These are phyloP conservation scores for Ceramica pisi DNA, from an alignment of 2,888 invertebrate genomes.

Conservation along the genomic window DNA sequence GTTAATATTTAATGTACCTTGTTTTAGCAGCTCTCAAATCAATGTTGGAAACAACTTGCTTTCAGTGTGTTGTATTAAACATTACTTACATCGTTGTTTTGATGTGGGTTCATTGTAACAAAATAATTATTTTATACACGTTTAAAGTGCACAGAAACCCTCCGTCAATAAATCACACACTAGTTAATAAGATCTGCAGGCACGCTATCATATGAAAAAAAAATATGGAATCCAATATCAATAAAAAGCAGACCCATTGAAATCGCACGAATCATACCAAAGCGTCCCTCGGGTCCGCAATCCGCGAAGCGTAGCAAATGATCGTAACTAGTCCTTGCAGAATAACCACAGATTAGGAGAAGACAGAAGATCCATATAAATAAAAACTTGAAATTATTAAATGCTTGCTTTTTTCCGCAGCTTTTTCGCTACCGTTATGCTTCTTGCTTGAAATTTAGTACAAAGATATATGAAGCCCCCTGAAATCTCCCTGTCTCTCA, in stretches of 20 bases:
- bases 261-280: slow-evolving; percentile 18
- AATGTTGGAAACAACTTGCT: slow-evolving; percentile 27
- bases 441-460: too few relatives aligned
- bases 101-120: not conserved
- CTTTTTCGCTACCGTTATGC: too few relatives aligned
- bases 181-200: not conserved
- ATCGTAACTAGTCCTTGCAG: slow-evolving; percentile 21
- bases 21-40: slow-evolving; percentile 45
- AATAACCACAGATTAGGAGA: not conserved
- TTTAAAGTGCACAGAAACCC: not conserved
- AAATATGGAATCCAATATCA: slow-evolving; percentile 23
- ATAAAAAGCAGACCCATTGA: slow-evolving; percentile 25
- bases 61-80: slow-evolving; percentile 8
- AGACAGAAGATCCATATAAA: slow-evolving; percentile 8
- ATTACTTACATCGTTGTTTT: not conserved
- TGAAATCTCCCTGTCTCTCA: not conserved
- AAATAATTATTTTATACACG: not conserved
- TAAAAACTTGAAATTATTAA: not conserved
- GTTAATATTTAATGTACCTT: slow-evolving; percentile 41
- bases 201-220: slow-evolving; percentile 10
- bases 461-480: too few relatives aligned
- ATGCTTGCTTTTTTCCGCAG: not conserved
- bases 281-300: slow-evolving; percentile 27
- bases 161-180: not conserved
- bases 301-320: slow-evolving; percentile 35